phyloP scores from a whole-genome alignment of 2,888 invertebrate species.

The Hirtodrosophila trivittata region DNA sequence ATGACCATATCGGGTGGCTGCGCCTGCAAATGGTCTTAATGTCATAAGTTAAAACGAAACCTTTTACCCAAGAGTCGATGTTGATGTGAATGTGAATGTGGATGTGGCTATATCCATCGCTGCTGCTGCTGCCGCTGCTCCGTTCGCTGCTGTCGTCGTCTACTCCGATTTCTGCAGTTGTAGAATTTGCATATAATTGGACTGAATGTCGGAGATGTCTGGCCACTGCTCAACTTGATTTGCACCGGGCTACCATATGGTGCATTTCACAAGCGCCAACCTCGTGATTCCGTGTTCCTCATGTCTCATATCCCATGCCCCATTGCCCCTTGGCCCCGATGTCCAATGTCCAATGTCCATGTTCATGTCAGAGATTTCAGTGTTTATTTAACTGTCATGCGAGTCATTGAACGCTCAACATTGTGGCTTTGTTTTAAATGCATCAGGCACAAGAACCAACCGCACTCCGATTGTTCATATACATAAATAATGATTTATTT shows the following conservation, averaged over 20 bases:
- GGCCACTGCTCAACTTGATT: slow-evolving; percentile 44
- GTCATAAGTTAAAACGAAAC: slow-evolving; percentile 74
- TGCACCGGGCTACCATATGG: slow-evolving; percentile 59
- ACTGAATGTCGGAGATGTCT: slow-evolving; percentile 39
- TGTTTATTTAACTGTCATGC: slow-evolving; percentile 75
- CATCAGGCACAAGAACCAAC: slow-evolving; percentile 4
- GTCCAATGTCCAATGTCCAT: neutral
- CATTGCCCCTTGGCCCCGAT: neutral
- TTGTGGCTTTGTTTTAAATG: slow-evolving; percentile 59
- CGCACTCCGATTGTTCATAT: slow-evolving; percentile 47
- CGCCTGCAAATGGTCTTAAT: slow-evolving; percentile 73
- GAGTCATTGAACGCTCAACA: slow-evolving; percentile 69
- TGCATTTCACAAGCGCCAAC: slow-evolving; percentile 47
- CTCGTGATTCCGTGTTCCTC: slow-evolving; percentile 8
- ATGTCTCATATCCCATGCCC: neutral
- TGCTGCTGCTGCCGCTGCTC: neutral
- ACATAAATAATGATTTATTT: slow-evolving; percentile 78
- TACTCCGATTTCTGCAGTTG: slow-evolving; percentile 59
- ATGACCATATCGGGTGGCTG: slow-evolving; percentile 70
- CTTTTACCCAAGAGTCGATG: slow-evolving; percentile 52
- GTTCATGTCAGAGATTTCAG: slow-evolving; percentile 42
- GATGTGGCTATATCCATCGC: slow-evolving; percentile 7
- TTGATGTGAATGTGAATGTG: slow-evolving; percentile 5
- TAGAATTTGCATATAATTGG: slow-evolving; percentile 74
- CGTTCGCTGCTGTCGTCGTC: slow-evolving; percentile 24